Conservation (phyloP, 2,113 vertebrate species). For the Ailuropoda melanoleuca region DNA sequence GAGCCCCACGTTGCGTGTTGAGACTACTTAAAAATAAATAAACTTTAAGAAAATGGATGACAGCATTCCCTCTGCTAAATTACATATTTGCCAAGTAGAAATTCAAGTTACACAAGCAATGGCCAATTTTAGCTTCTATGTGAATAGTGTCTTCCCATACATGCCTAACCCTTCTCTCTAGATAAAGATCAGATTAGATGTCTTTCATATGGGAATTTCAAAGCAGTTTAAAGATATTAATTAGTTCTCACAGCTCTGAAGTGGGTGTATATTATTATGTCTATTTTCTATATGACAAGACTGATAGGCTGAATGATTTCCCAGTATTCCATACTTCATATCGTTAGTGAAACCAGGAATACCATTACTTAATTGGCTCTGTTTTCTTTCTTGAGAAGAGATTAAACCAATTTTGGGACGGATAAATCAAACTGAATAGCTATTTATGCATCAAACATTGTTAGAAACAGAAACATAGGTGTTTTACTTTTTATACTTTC, state of each 20-base stretch:
- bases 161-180: background rate
- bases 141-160: background rate
- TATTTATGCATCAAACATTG: background rate
- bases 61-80: slow-evolving; percentile 39
- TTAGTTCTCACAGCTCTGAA: slow-evolving; percentile 35
- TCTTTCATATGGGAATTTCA: slow-evolving; percentile 50
- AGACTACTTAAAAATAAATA: background rate
- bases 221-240: slow-evolving; percentile 33
- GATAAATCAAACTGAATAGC: slow-evolving; percentile 4
- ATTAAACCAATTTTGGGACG: background rate
- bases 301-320: background rate
- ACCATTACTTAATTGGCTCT: background rate
- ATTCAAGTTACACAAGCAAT: slow-evolving; percentile 48
- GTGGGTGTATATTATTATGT: background rate
- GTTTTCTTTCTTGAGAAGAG: background rate
- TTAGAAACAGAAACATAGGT: background rate
- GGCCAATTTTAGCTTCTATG: background rate
- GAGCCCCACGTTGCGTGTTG: background rate
- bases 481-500: background rate
- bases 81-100: slow-evolving; percentile 50
- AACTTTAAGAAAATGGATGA: slow-evolving; percentile 20
- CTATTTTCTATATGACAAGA: background rate
- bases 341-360: background rate
- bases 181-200: slow-evolving; percentile 35
- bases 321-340: background rate